Base-by-base conservation (phyloP, 2,113 vertebrate species). In the Psittacula cyanocephala region DNA sequence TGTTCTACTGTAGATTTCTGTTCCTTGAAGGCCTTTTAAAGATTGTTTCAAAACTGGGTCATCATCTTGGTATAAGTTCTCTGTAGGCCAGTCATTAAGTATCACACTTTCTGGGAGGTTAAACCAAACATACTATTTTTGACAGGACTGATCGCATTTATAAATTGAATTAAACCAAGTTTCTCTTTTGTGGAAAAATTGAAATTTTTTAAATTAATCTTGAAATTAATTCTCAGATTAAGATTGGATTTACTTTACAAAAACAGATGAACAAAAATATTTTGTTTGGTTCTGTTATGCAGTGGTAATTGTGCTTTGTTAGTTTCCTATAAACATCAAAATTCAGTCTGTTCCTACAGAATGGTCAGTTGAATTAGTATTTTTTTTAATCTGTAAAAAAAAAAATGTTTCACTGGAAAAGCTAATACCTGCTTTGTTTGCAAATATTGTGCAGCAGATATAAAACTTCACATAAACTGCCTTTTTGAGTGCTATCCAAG, bases 401-500 rank as follows among this genome's bases (percentile, higher is more conserved):
- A 68, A 55, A 44, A 35, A 28, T 27, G 12, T 82, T 75, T 86
- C n/a, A n/a, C 44, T 90, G 62, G 77, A 75, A 79, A 86, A 83
- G n/a, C 37, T 86, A 62, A 80, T 88, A 88, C 46, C 68, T 92
- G 60, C 33, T 92, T 94, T 88, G 65, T 95, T 95, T 93, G 89
- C 52, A 92, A 68, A 88, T 86, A 96, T 44, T 18, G 43, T 64
- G 47, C 20, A 35, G 33, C 78, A 39, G 47, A 64, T 88, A 53
- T 55, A 67, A 93, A 94, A 93, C 72, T 91, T 90, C 77, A 81
- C 17, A 52, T 81, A 68, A 90, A 90, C 80, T 88, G 46, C 0
- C 43, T 90, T 83, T 95, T 71, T 91, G 60, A 95, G 74, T 89
- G 77, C 65, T 91, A n/a, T 93, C 80, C 89, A 89, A 95, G 83